phyloP scores from a whole-genome alignment of 2,113 vertebrate species.

The Gymnarchus niloticus region DNA sequence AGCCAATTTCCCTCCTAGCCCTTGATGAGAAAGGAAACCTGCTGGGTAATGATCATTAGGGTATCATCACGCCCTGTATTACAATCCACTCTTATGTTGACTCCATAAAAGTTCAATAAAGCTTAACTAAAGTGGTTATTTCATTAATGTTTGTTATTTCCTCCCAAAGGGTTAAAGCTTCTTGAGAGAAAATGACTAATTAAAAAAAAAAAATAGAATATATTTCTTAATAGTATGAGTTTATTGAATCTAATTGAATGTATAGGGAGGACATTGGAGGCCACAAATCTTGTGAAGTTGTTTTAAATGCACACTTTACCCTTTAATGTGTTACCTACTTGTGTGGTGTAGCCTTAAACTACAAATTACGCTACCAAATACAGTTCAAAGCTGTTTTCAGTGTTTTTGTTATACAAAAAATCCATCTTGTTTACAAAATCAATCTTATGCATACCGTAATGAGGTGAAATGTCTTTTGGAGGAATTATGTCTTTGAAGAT shows the following conservation, averaged over 20 bases:
- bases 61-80: constrained; percentile 55
- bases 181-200: not conserved
- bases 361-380: too few species aligned
- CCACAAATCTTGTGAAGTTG: not conserved
- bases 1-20: constrained; percentile 64
- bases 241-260: not conserved
- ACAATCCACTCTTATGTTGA: constrained; percentile 37
- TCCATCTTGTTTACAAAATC: not conserved
- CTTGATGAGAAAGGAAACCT: constrained; percentile 58
- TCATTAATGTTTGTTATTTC: constrained; percentile 62
- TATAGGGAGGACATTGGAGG: not conserved
- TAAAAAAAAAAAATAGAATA: too few species aligned
- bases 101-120: constrained; percentile 38
- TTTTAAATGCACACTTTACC: not conserved
- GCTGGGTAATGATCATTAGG: constrained; percentile 60
- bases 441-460: too few species aligned
- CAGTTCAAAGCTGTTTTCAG: not conserved
- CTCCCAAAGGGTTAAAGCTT: constrained; percentile 46
- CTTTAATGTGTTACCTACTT: not conserved
- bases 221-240: too few species aligned
- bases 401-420: not conserved
- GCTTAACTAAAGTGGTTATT: constrained; percentile 69
- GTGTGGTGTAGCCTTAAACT: not conserved
- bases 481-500: too few species aligned
- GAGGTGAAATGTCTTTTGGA: too few species aligned